Evolutionary conservation across 2,888 invertebrate species (phyloP).

Genomic region (Cryptocephalus primarius): DNA sequence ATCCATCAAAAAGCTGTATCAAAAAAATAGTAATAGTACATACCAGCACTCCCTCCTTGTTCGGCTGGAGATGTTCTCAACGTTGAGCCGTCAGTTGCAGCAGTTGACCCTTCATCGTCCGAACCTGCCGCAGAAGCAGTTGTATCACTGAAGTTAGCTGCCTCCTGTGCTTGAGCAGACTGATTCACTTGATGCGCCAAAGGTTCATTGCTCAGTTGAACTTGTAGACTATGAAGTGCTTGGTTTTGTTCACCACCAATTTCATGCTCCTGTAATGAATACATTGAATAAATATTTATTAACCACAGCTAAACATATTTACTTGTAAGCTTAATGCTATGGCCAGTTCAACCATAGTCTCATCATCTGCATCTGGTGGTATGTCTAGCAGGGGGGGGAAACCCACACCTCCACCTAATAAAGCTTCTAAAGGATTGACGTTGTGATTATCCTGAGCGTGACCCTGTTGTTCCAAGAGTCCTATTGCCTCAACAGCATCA

Average conservation of each 20-base stretch:
- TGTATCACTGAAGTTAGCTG: slow-evolving; percentile 65
- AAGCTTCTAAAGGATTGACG: slow-evolving; percentile 38
- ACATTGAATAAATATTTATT: neutral
- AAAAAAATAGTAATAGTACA: too few species aligned
- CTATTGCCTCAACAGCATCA: slow-evolving; percentile 30
- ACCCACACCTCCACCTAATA: slow-evolving; percentile 41
- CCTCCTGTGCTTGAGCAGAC: slow-evolving; percentile 34
- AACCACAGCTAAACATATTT: neutral
- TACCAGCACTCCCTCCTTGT: slow-evolving; percentile 45
- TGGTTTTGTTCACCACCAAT: slow-evolving; percentile 37
- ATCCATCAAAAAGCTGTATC: too few species aligned
- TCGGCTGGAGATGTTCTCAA: slow-evolving; percentile 76
- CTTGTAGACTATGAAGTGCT: slow-evolving; percentile 40
- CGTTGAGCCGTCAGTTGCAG: slow-evolving; percentile 89
- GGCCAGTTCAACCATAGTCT: slow-evolving; percentile 92
- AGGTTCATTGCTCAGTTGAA: slow-evolving; percentile 21
- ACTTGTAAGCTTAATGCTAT: slow-evolving; percentile 84
- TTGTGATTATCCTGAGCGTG: slow-evolving; percentile 19
- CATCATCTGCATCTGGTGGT: slow-evolving; percentile 92
- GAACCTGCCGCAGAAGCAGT: slow-evolving; percentile 83
- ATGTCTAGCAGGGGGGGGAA: slow-evolving; percentile 77
- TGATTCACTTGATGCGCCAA: slow-evolving; percentile 15
- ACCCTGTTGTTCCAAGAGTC: slow-evolving; percentile 22
- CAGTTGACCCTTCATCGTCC: slow-evolving; percentile 89
- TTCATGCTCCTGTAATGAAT: slow-evolving; percentile 60